Conservation (phyloP, 2,113 vertebrate species). For the Junco hyemalis region DNA sequence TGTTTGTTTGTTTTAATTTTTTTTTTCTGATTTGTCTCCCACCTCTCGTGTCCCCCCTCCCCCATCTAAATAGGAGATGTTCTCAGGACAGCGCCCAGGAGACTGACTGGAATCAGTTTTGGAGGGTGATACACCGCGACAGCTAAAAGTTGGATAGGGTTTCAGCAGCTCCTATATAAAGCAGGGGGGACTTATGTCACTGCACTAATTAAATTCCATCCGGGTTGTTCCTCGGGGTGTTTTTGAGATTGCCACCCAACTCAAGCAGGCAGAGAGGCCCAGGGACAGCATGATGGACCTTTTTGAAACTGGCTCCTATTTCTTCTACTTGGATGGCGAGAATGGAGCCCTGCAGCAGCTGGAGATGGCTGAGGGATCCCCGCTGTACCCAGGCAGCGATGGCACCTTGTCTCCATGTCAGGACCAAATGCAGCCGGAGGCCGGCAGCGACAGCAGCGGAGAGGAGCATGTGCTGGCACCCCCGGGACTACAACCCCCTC, state of each 20-base stretch:
- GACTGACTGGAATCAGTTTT: constrained; percentile 76
- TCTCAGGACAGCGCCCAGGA: constrained; percentile 59
- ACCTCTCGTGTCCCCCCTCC: background rate
- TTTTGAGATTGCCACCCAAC: constrained; percentile 74
- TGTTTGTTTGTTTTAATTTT: background rate
- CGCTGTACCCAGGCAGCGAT: constrained; percentile 86
- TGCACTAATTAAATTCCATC: constrained; percentile 95
- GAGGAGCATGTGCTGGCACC: constrained; percentile 94
- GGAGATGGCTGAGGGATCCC: constrained; percentile 90
- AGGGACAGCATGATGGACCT: constrained; percentile 94
- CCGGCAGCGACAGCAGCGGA: constrained; percentile 87
- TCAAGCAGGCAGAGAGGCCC: constrained; percentile 67
- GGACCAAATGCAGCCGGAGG: constrained; percentile 85
- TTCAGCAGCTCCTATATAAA: constrained; percentile 97
- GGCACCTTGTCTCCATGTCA: constrained; percentile 87
- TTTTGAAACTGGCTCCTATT: constrained; percentile 97
- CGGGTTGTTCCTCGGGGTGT: constrained; percentile 78
- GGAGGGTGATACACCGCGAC: constrained; percentile 85
- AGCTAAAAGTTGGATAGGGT: constrained; percentile 93
- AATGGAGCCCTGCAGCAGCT: constrained; percentile 88
- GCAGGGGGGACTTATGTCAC: constrained; percentile 89
- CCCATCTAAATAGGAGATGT: constrained; percentile 51
- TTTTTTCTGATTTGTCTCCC: background rate
- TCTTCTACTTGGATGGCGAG: constrained; percentile 94
- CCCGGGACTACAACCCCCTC: constrained; percentile 85